These are phyloP conservation scores for Idaea biselata DNA, from an alignment of 2,888 invertebrate genomes.

Conservation along the genomic window DNA sequence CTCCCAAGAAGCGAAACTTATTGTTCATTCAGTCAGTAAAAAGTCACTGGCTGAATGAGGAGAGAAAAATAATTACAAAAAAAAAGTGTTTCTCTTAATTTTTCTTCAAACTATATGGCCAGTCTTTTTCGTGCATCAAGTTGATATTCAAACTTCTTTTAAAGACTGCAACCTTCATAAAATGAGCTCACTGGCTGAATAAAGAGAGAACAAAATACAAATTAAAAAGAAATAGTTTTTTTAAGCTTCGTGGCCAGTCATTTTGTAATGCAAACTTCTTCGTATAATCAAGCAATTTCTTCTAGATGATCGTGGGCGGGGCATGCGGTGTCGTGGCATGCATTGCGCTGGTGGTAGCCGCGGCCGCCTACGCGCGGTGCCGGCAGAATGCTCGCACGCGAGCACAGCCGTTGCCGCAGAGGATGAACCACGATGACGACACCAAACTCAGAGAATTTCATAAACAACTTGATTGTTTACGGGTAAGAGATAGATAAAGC, in stretches of 20 bases:
- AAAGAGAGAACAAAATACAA: too few relatives aligned
- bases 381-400: constrained; percentile 52
- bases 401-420: constrained; percentile 65
- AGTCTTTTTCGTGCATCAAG: too few relatives aligned
- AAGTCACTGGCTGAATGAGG: too few relatives aligned
- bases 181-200: neutral
- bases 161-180: neutral
- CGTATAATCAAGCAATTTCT: constrained; percentile 1
- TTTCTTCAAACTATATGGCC: too few relatives aligned
- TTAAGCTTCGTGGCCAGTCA: neutral
- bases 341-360: constrained; percentile 57
- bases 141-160: neutral
- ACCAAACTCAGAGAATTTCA: constrained; percentile 71
- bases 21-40: too few relatives aligned
- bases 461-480: constrained; percentile 73
- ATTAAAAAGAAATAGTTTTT: neutral
- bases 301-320: constrained; percentile 64
- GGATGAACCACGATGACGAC: constrained; percentile 66
- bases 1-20: too few relatives aligned
- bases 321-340: constrained; percentile 67
- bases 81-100: too few relatives aligned
- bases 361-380: constrained; percentile 64
- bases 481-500: constrained; percentile 47
- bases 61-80: too few relatives aligned
- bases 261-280: neutral